Evolutionary conservation across 1,140 invertebrate species (phyloP).

Genomic region (Alviniconcha marisindica): DNA sequence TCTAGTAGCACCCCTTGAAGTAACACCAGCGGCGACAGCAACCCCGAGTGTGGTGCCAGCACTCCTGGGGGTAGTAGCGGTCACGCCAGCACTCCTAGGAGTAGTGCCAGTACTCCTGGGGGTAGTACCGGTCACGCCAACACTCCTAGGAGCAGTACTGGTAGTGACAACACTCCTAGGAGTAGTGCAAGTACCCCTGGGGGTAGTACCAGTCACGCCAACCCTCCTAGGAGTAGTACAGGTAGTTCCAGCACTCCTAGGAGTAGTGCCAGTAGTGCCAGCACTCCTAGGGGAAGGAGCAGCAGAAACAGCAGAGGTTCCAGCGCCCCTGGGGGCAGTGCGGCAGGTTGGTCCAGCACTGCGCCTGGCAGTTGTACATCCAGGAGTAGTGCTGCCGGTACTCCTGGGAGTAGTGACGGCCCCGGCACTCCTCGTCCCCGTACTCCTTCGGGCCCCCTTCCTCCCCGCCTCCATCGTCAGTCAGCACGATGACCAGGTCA

Average conservation of each 20-base stretch:
- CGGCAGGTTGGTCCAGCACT: neutral
- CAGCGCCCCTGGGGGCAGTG: neutral
- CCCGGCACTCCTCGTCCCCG: neutral
- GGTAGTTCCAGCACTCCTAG: neutral
- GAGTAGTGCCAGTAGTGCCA: neutral
- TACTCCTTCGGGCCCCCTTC: too few relatives aligned
- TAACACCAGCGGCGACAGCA: neutral
- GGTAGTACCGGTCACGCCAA: neutral
- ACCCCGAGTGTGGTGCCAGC: neutral
- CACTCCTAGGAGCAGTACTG: neutral
- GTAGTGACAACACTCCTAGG: neutral
- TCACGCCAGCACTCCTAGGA: neutral
- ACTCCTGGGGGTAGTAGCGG: neutral
- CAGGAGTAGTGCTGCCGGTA: neutral
- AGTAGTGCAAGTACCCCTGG: neutral
- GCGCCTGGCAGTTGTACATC: neutral
- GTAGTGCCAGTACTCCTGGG: neutral
- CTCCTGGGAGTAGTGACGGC: neutral
- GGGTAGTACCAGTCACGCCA: neutral
- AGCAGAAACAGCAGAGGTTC: neutral
- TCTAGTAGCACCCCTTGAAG: neutral
- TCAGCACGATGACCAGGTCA: too few relatives aligned
- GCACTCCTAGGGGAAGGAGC: neutral
- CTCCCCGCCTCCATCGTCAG: too few relatives aligned
- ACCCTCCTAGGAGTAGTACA: slow-evolving; percentile 11